Evolutionary conservation across 2,113 vertebrate genomes (phyloP).

Genomic region (Boulengeromyrus knoepffleri): DNA sequence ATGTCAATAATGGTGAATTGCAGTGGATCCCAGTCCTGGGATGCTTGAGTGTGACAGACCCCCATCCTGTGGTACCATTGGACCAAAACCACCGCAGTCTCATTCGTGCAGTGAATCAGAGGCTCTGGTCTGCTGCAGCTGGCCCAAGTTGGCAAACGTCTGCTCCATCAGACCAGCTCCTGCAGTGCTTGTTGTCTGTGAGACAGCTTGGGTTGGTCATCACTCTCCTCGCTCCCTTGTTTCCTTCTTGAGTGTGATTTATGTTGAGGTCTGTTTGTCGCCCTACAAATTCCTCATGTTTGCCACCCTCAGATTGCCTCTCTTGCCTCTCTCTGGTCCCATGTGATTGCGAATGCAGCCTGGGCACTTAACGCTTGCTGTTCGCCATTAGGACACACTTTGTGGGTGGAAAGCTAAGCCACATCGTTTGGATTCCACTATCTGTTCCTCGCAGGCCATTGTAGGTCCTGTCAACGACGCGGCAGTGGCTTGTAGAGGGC

Average conservation of each 20-base stretch:
- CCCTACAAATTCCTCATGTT: not conserved
- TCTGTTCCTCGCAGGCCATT: not conserved
- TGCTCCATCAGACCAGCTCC: not conserved
- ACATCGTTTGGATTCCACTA: not conserved
- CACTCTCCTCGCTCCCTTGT: not conserved
- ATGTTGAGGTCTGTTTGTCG: not conserved
- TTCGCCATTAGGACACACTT: not conserved
- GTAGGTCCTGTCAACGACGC: not conserved
- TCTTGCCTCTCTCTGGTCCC: not conserved
- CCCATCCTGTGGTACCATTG: not conserved
- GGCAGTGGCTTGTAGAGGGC: not conserved
- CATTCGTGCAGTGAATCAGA: not conserved
- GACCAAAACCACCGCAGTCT: not conserved
- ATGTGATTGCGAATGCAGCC: not conserved
- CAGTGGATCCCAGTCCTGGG: not conserved
- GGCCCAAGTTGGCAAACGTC: not conserved
- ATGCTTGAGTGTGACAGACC: not conserved
- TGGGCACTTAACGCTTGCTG: not conserved
- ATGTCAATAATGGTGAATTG: not conserved
- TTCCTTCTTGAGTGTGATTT: not conserved
- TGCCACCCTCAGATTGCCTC: not conserved
- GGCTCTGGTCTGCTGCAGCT: not conserved
- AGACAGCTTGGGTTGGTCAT: not conserved
- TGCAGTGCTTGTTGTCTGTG: not conserved
- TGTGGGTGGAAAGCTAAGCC: not conserved